These are phyloP conservation scores for Drosophila ambigua DNA, from an alignment of 1,140 invertebrate genomes.

Conservation along the genomic window DNA sequence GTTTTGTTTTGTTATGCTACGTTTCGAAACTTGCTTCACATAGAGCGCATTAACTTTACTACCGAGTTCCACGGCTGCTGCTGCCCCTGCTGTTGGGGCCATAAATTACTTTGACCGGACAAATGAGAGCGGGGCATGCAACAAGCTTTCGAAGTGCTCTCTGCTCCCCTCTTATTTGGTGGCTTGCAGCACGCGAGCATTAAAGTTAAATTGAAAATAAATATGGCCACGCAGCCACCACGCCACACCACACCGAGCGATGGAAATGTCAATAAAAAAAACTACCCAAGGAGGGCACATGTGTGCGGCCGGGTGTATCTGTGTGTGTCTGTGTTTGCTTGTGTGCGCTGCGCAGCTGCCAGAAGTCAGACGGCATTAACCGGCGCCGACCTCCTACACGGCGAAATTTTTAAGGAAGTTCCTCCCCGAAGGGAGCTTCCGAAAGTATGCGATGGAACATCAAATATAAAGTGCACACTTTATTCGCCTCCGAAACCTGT, in stretches of 20 bases:
- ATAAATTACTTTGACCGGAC: slow-evolving; percentile 64
- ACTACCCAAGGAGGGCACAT: slow-evolving; percentile 17
- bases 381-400: no score
- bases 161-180: slow-evolving; percentile 19
- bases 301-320: slow-evolving; percentile 15
- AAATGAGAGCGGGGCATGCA: slow-evolving; percentile 65
- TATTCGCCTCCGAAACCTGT: slow-evolving; percentile 37
- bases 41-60: slow-evolving; percentile 69
- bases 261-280: slow-evolving; percentile 68
- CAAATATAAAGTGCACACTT: slow-evolving; percentile 36
- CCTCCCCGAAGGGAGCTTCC: no score
- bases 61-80: slow-evolving; percentile 25
- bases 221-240: slow-evolving; percentile 48
- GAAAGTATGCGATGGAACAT: slow-evolving; percentile 5
- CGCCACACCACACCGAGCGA: slow-evolving; percentile 1
- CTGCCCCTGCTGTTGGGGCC: slow-evolving; percentile 46
- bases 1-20: background rate
- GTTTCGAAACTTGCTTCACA: slow-evolving; percentile 38
- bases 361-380: no score
- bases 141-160: slow-evolving; percentile 40
- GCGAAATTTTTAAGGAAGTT: no score
- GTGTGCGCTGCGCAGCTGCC: slow-evolving; percentile 5
- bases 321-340: slow-evolving; percentile 8
- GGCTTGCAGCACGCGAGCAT: slow-evolving; percentile 58
- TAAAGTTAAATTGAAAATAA: slow-evolving; percentile 78